A percentile compares a stretch with the other conserved stretches of the same genome.
These are phyloP conservation scores for Philereme transversata DNA, from an alignment of 2,888 invertebrate genomes.

Conservation along the genomic window DNA sequence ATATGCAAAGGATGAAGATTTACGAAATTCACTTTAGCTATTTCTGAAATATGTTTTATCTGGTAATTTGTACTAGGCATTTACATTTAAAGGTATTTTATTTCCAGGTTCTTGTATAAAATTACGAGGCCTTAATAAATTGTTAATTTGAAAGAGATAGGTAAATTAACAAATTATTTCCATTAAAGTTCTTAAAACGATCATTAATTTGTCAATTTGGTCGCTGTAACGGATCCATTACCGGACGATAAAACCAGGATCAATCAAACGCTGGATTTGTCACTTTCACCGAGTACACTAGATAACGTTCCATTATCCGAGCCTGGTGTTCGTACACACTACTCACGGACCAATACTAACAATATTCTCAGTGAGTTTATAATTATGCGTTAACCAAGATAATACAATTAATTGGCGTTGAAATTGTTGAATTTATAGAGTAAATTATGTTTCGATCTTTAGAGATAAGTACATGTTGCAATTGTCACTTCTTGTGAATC, in stretches of 20 bases:
- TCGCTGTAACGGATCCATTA: constrained; percentile 35
- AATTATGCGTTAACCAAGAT: too few species aligned
- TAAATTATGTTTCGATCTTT: too few species aligned
- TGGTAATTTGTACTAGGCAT: neutral
- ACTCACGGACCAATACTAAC: too few species aligned
- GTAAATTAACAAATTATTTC: constrained; percentile 34
- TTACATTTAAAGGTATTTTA: neutral
- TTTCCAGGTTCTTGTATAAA: neutral
- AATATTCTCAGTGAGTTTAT: too few species aligned
- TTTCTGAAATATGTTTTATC: neutral
- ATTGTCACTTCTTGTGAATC: too few species aligned
- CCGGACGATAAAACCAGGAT: constrained; percentile 29
- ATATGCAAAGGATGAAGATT: constrained; percentile 7
- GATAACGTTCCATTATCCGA: constrained; percentile 23
- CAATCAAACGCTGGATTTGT: constrained; percentile 37
- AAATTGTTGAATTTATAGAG: too few species aligned
- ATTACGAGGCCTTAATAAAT: constrained; percentile 5
- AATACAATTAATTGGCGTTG: too few species aligned
- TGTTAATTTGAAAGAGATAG: constrained; percentile 13
- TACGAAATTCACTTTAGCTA: neutral
- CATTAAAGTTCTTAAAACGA: constrained; percentile 33
- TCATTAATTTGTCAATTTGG: constrained; percentile 35
- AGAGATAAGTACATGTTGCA: too few species aligned
- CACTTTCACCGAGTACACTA: constrained; percentile 24
- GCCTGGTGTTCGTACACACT: neutral